Base-by-base conservation (phyloP, 2,797 vertebrate genomes). In the Sebastes kiyomatsui region DNA sequence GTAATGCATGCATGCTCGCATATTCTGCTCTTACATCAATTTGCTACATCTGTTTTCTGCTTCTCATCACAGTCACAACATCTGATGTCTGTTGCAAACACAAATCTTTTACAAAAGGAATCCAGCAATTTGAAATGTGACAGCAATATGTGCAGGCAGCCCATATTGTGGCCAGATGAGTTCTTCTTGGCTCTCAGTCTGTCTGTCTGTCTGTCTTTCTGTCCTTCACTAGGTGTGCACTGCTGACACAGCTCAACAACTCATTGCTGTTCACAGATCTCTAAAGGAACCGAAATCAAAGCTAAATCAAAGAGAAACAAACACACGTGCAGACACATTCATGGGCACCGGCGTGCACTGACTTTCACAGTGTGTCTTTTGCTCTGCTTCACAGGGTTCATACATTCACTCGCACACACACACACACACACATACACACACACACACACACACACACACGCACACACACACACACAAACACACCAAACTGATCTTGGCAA, bases 81-180 rank as follows among this genome's bases (percentile, higher is more conserved):
- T 85, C 68, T 84, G 80, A 88, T 67, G 82, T 79, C 82, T 86
- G 75, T 55, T 82, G 76, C 78, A 89, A 84, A 87, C 67, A 65
- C 68, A 84, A 77, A 83, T 77, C 67, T 84, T 75, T 62, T 61
- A 71, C 20, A 72, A 85, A 84, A 87, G 67, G 59, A 88, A 80
- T 68, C 77, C 54, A 77, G 70, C 68, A 16, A 54, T 79, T 87
- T 42, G 28, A 69, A 82, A 86, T 64, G 70, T 87, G 84, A 87
- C 85, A 83, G 76, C 67, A 74, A 87, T 89, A 77, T 74, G 74
- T 79, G 80, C 77, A 89, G 65, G 62, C 77, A 80, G 77, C 74
- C 64, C 90, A 93, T 90, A 87, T 92, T 92, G 90, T 79, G 88
- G 58, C 90, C 94, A 93, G 90, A 94, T 94, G 92, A 91, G 80